A percentile compares a stretch with the other conserved stretches of the same genome.
Evolutionary conservation across 2,797 vertebrate species (phyloP).

Genomic region (Philypnodon macrostomus): DNA sequence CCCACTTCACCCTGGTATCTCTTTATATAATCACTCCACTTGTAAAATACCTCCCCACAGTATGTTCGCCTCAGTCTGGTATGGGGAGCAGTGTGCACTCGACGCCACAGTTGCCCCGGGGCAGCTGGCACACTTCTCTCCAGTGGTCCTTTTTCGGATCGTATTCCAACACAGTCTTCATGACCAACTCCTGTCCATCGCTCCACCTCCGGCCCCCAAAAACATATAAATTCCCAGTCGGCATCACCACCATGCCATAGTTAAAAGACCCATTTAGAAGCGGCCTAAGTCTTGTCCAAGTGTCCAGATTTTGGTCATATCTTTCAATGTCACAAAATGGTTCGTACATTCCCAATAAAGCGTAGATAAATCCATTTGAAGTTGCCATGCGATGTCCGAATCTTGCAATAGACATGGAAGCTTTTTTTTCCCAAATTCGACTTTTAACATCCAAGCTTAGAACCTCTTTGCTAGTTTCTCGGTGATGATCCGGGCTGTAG

Average conservation of each 20-base stretch:
- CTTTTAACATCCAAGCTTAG: slow-evolving; percentile 70
- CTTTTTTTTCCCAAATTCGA: slow-evolving; percentile 78
- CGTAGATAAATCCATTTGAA: slow-evolving; percentile 81
- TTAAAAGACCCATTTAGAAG: slow-evolving; percentile 84
- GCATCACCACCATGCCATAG: slow-evolving; percentile 83
- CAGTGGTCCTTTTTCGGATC: slow-evolving; percentile 86
- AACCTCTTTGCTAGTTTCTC: slow-evolving; percentile 81
- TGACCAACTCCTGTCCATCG: slow-evolving; percentile 82
- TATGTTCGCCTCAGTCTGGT: slow-evolving; percentile 52
- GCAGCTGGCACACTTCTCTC: slow-evolving; percentile 87
- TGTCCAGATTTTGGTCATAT: slow-evolving; percentile 79
- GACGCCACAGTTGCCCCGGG: slow-evolving; percentile 82
- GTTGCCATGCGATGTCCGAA: slow-evolving; percentile 89
- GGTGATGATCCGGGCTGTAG: slow-evolving; percentile 63
- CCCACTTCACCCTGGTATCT: background rate
- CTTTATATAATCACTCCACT: background rate
- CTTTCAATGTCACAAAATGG: slow-evolving; percentile 93
- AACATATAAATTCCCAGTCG: slow-evolving; percentile 81
- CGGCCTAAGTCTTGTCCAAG: slow-evolving; percentile 88
- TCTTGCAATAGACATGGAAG: slow-evolving; percentile 88
- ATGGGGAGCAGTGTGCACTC: slow-evolving; percentile 86
- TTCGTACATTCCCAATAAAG: slow-evolving; percentile 90
- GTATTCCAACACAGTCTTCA: slow-evolving; percentile 87
- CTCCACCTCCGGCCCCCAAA: slow-evolving; percentile 92
- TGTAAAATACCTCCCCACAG: background rate